Base-by-base conservation (phyloP, 2,113 vertebrate species). In the Tamias sibiricus region DNA sequence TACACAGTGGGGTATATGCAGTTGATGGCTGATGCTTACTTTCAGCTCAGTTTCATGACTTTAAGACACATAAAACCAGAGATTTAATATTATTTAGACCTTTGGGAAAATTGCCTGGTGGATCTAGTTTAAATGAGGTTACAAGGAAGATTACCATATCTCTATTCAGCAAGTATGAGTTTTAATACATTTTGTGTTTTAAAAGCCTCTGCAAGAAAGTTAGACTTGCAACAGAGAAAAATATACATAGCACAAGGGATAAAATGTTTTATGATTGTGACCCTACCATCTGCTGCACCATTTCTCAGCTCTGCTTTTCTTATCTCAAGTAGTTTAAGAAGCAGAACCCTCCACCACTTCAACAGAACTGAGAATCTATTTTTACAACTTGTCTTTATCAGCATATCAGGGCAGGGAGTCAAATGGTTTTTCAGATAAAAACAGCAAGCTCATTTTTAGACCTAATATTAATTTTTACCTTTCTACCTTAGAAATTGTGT, bases 361-460 rank as follows among this genome's bases (percentile, higher is more conserved):
- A 69, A 68, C 2, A 92, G 81, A 81, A 89, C 59, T 14, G 13
- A 87, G 72, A n/a, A 40, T 88, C 64, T 95, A 89, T 96, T 95
- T 97, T 96, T 49, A 87, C 20, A 93, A 57, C 3, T n/a, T 91
- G 44, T 35, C 44, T 92, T 95, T 96, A n/a, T 94, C 77, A 98
- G 64, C 49, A 3, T 80, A 72, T 49, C 24, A 82, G 32, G 40
- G 49, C 79, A 95, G 49, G 2, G 16, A 76, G 30, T 14, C 74
- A 95, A 96, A 86, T 94, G 54, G 13, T 86, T 95, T 94, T 81
- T 84, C 82, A 94, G 85, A 68, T 95, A 79, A 97, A 86, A 96
- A 83, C 88, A 94, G 76, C n/a, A n/a, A 89, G 8, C 47, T 95
- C 77, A n/a, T 52, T 95, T 95, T 92, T 84, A 91, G 72, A 82